Evolutionary conservation across 2,797 vertebrate species (phyloP), one percentile per base, ranked within the genome.

Genomic region (Notamacropus eugenii): DNA sequence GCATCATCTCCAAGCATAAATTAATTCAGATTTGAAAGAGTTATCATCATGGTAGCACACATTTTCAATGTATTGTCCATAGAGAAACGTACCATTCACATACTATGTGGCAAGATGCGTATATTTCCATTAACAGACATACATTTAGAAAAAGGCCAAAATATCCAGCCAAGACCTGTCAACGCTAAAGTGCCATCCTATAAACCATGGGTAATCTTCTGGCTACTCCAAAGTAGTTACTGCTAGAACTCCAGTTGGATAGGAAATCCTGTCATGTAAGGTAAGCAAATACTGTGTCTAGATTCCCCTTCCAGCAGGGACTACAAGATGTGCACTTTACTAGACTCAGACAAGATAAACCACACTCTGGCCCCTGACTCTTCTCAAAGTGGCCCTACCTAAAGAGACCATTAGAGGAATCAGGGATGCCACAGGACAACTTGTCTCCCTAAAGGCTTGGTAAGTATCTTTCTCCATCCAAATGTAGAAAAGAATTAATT

Each of bases 1-100:
- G 40, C 67, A 94, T 40, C 62, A 93, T 91, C 94, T 91, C 90
- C 54, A 40, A 62, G 82, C 96, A 90, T 90, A 92, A 93, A 94
- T 94, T 95, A 91, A 95, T n/a, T 22, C 55, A 57, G 50, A 54
- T 58, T 94, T 94, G 50, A 92, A 91, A 95, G 62, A 40, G 93
- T 19, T 22, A 28, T 92, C 74, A 59, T 62, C 94, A 90, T 34
- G 56, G 54, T 22, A 92, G 50, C 29, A 93, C 55, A 1, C 62
- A 90, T 91, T 93, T 94, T 46, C 82, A 59, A 46, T 96, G n/a
- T 59, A 46, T 92, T 95, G 90, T 93, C 59, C 62, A 90, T 92
- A 94, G 94, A 97, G 93, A 95, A 96, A 94, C 56, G 40, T 50
- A 82, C 67, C 55, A 58, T 58, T 95, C 91, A 93, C n/a, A 90